A percentile compares a stretch with the other conserved stretches of the same genome.
phyloP scores from a whole-genome alignment of 2,888 invertebrate genomes.

The Drosophila monieri region DNA sequence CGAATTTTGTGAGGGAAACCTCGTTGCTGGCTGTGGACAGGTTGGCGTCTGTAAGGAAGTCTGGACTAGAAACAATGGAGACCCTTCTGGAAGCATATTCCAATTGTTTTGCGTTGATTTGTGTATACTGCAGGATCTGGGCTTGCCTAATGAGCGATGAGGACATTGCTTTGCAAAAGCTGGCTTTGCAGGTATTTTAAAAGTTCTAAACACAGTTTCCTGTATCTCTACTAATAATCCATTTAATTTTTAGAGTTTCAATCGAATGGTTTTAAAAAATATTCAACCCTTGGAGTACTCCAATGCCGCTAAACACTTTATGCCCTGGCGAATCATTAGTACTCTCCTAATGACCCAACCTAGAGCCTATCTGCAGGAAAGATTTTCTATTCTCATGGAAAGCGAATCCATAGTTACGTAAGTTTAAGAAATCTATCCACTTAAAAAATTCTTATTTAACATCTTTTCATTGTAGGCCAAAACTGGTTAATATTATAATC shows the following conservation, averaged over 20 bases:
- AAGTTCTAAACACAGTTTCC: neutral
- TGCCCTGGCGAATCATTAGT: slow-evolving; percentile 83
- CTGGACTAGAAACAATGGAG: slow-evolving; percentile 77
- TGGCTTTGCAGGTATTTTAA: slow-evolving; percentile 72
- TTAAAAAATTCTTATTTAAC: too few species aligned
- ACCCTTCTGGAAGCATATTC: slow-evolving; percentile 75
- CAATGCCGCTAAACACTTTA: slow-evolving; percentile 81
- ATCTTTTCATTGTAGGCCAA: slow-evolving; percentile 60
- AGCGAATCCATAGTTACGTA: slow-evolving; percentile 55
- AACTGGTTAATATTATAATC: slow-evolving; percentile 77
- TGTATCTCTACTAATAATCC: neutral
- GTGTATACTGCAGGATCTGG: slow-evolving; percentile 82
- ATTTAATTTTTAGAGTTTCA: slow-evolving; percentile 74
- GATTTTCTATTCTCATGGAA: slow-evolving; percentile 73
- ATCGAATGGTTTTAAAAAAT: slow-evolving; percentile 78
- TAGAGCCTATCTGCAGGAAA: slow-evolving; percentile 78
- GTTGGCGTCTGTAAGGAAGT: slow-evolving; percentile 78
- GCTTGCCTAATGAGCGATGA: slow-evolving; percentile 80
- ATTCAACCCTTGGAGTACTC: slow-evolving; percentile 81
- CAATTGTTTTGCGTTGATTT: slow-evolving; percentile 82
- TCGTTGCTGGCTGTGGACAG: slow-evolving; percentile 73
- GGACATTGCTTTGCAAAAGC: slow-evolving; percentile 77
- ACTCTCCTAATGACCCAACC: slow-evolving; percentile 78
- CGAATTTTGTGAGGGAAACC: slow-evolving; percentile 81
- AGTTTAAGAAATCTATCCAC: neutral